Evolutionary conservation across 1,140 invertebrate genomes (phyloP).

Genomic region (Ostrea denselamellosa): DNA sequence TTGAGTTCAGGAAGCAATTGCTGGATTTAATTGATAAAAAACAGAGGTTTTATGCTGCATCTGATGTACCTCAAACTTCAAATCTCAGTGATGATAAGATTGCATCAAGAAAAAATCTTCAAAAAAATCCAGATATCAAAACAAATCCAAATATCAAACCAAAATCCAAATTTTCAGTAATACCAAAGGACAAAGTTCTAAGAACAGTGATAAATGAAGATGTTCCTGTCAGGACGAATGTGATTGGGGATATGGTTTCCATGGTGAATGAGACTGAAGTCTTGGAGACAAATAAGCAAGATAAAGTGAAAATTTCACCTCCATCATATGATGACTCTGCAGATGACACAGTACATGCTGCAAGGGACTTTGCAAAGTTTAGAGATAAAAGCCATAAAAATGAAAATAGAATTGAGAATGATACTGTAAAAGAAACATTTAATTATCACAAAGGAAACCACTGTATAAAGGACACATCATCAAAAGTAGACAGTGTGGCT

Average conservation of each 20-base stretch:
- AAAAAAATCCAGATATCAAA: slow-evolving; percentile 2
- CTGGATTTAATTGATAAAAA: not conserved
- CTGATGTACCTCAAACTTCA: not conserved
- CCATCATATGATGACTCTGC: not conserved
- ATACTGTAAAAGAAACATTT: not conserved
- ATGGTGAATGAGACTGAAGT: not conserved
- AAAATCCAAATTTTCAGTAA: slow-evolving; percentile 13
- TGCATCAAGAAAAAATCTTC: not conserved
- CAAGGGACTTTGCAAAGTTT: slow-evolving; percentile 6
- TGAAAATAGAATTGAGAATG: not conserved
- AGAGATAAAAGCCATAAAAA: not conserved
- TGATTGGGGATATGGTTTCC: not conserved
- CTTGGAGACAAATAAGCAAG: not conserved
- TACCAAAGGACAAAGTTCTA: slow-evolving; percentile 24
- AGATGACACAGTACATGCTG: not conserved
- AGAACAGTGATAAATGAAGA: not conserved
- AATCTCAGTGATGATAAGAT: not conserved
- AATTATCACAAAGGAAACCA: not conserved
- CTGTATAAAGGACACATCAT: not conserved
- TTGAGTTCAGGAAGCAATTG: not conserved
- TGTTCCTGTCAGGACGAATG: not conserved
- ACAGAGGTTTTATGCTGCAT: not conserved
- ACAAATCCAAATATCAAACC: slow-evolving; percentile 2
- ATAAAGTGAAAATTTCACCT: not conserved
- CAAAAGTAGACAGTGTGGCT: not conserved